These are phyloP conservation scores for Bathynomus jamesi DNA, from an alignment of 1,140 invertebrate species.

Conservation along the genomic window DNA sequence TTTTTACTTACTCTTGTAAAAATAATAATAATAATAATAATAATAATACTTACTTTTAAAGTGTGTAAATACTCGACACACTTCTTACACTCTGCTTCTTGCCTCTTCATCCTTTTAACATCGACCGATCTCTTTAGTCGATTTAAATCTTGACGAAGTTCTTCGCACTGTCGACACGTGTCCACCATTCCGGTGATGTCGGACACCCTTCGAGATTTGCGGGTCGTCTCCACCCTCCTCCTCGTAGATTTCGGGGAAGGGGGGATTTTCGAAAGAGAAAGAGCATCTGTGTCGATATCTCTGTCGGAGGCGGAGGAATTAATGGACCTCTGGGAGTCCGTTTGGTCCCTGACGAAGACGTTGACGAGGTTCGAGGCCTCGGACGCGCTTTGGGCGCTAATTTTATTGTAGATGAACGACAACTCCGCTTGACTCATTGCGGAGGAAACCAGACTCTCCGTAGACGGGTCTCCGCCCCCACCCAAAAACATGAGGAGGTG, in stretches of 20 bases:
- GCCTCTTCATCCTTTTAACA: constrained; percentile 8
- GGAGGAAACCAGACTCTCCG: constrained; percentile 31
- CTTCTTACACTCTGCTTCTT: constrained; percentile 27
- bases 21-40: neutral
- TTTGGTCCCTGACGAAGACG: constrained; percentile 2
- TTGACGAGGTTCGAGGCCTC: constrained; percentile 16
- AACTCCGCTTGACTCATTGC: constrained; percentile 35
- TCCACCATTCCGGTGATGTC: constrained; percentile 38
- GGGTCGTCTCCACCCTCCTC: constrained; percentile 4
- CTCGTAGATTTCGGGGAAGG: constrained; percentile 27
- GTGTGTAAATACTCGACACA: constrained; percentile 24
- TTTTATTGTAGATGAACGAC: constrained; percentile 31
- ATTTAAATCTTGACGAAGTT: constrained; percentile 51
- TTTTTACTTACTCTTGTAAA: too few relatives aligned
- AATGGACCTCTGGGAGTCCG: neutral
- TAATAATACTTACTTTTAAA: constrained; percentile 22
- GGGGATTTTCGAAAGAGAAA: constrained; percentile 20
- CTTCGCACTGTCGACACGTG: constrained; percentile 52
- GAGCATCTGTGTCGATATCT: constrained; percentile 11
- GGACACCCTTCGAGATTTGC: constrained; percentile 26
- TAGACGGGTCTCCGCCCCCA: constrained; percentile 26
- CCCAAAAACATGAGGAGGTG: constrained; percentile 37
- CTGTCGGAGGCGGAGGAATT: neutral
- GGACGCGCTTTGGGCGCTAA: constrained; percentile 5
- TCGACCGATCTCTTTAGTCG: constrained; percentile 40